These are phyloP conservation scores for Jacana jacana DNA, from an alignment of 2,113 vertebrate genomes.

Conservation along the genomic window DNA sequence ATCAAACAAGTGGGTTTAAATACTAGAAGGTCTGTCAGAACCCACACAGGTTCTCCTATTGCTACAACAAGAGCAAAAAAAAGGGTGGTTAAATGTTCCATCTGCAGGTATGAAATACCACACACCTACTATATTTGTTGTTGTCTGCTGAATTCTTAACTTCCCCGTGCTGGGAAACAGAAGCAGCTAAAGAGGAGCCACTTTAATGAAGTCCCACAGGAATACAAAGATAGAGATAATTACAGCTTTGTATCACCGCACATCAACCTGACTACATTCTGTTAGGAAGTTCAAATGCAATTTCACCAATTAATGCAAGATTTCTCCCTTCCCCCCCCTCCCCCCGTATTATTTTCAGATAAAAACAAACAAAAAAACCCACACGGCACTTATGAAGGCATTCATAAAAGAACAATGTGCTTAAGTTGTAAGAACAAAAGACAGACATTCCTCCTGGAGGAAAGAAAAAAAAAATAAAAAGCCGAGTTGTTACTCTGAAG, in stretches of 20 bases:
- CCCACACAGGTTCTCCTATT: neutral
- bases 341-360: neutral
- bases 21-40: neutral
- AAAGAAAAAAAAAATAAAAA: neutral
- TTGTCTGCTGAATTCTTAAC: neutral
- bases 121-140: neutral
- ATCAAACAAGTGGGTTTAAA: neutral
- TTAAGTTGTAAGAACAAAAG: neutral
- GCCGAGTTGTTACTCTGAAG: neutral
- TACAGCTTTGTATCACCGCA: neutral
- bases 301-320: neutral
- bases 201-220: constrained; percentile 26
- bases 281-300: neutral
- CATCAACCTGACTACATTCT: neutral
- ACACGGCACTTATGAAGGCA: neutral
- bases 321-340: neutral
- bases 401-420: neutral
- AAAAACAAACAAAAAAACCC: neutral
- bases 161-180: neutral
- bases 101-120: neutral
- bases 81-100: neutral
- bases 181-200: neutral
- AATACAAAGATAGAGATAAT: neutral
- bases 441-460: neutral
- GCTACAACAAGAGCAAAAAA: neutral